Conservation (phyloP, 2,888 invertebrate species). For the Stramonita haemastoma region DNA sequence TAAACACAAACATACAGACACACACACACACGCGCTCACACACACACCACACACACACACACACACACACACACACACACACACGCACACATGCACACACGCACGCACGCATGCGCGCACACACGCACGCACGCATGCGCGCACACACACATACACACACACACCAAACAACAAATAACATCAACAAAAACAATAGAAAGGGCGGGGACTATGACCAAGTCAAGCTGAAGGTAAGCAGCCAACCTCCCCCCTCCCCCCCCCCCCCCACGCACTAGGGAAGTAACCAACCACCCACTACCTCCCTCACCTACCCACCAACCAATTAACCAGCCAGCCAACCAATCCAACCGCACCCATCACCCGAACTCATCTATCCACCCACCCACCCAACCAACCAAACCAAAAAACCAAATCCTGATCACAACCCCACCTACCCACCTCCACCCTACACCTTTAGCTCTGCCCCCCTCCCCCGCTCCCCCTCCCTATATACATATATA, state of each 20-base stretch:
- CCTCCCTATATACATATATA: no score
- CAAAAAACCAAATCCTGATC: no score
- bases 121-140: background rate
- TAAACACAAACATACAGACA: conserved; percentile 65
- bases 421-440: no score
- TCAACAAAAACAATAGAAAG: background rate
- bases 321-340: background rate
- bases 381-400: no score
- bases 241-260: no score
- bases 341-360: background rate
- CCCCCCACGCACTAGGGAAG: no score
- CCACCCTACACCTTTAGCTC: no score
- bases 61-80: background rate
- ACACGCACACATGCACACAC: background rate
- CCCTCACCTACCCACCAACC: background rate
- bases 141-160: background rate
- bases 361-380: no score
- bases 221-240: no score
- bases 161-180: background rate
- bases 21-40: background rate
- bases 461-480: no score
- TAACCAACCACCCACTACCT: no score
- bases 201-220: no score
- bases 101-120: background rate
- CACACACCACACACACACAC: background rate